Evolutionary conservation across 2,113 vertebrate genomes (phyloP).

Genomic region (Pseudolaguvia tuberculata): DNA sequence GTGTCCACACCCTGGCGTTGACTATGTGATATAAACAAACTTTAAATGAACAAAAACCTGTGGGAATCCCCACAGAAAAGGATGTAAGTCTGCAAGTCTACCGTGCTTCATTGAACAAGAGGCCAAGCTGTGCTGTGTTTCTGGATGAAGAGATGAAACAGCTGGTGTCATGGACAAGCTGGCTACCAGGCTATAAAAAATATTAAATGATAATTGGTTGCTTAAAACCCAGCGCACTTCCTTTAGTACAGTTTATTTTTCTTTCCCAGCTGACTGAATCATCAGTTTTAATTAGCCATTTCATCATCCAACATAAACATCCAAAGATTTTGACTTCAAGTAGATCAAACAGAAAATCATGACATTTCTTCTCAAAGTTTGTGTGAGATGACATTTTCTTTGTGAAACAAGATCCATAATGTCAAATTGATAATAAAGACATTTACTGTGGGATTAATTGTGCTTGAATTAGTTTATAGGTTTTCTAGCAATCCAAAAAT

Average conservation of each 20-base stretch:
- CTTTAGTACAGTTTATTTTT: not conserved
- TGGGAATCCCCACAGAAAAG: not conserved
- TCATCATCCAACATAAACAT: not conserved
- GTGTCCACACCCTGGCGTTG: too few species aligned
- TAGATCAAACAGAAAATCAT: conserved; percentile 33
- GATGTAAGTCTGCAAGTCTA: conserved; percentile 9
- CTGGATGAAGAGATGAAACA: conserved; percentile 41
- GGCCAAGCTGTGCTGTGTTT: conserved; percentile 11
- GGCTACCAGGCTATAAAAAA: conserved; percentile 44
- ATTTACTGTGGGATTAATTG: too few species aligned
- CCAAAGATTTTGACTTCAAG: too few species aligned
- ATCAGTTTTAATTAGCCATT: not conserved
- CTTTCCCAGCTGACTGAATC: not conserved
- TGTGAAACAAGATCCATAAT: conserved; percentile 5
- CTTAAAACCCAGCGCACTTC: not conserved
- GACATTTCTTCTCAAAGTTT: conserved; percentile 59
- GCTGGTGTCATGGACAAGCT: conserved; percentile 48
- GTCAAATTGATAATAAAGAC: not conserved
- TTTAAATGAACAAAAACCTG: conserved; percentile 12
- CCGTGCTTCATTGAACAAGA: not conserved
- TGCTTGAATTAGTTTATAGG: not conserved
- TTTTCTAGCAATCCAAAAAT: too few species aligned
- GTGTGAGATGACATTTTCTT: conserved; percentile 54
- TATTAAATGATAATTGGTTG: conserved; percentile 24
- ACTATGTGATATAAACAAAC: conserved; percentile 30